Percentiles rank a stretch among this genome's conserved stretches.
phyloP scores from a whole-genome alignment of 2,113 vertebrate species.

The Tragelaphus buxtoni region DNA sequence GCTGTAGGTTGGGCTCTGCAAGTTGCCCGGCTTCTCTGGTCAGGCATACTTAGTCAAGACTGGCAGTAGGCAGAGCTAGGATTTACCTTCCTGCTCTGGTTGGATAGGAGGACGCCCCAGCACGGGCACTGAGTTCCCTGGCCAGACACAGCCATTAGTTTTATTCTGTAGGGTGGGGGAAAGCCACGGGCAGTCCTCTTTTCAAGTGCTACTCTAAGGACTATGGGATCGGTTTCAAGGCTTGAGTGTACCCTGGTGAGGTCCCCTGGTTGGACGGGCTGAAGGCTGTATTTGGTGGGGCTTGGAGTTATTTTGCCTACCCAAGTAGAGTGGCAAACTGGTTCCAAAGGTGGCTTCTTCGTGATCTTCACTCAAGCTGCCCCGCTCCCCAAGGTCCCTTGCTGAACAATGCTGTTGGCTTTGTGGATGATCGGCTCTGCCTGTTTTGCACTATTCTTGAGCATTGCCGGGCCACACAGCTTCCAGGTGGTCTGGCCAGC shows the following conservation, averaged over 20 bases:
- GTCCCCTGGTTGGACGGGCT: neutral
- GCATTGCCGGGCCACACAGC: neutral
- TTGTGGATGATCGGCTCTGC: neutral
- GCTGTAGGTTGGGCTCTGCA: neutral
- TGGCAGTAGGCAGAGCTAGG: neutral
- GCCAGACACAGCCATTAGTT: neutral
- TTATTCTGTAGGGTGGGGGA: neutral
- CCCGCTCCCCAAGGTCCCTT: neutral
- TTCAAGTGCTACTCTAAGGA: neutral
- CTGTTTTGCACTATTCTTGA: neutral
- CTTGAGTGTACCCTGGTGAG: neutral
- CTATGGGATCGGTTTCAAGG: neutral
- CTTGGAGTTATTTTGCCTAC: neutral
- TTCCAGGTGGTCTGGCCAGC: neutral
- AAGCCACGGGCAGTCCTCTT: neutral
- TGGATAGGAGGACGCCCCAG: neutral
- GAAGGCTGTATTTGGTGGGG: neutral
- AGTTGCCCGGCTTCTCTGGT: neutral
- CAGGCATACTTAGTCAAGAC: neutral
- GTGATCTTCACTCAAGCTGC: neutral
- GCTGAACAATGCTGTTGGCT: neutral
- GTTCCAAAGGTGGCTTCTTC: neutral
- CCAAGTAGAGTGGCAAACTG: neutral
- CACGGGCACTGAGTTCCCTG: neutral
- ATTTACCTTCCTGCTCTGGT: neutral